Percentiles rank a stretch among this genome's conserved stretches.
Conservation (phyloP, 2,797 vertebrate species). For the Acrossocheilus fasciatus region DNA sequence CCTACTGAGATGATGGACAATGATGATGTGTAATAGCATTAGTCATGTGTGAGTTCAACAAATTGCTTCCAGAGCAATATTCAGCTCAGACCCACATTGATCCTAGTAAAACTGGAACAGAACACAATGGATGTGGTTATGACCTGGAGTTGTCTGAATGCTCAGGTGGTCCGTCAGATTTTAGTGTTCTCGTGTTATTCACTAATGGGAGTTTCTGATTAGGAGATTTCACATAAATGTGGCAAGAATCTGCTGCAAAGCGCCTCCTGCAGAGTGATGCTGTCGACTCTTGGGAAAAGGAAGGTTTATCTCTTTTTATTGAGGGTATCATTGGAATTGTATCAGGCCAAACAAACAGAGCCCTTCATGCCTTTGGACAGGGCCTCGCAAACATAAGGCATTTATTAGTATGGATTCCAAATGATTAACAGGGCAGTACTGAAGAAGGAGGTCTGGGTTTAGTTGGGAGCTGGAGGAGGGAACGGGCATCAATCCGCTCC, state of each 20-base stretch:
- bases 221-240: conserved; percentile 12
- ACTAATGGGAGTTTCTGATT: conserved; percentile 15
- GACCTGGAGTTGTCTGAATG: conserved; percentile 15
- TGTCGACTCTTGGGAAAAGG: background rate
- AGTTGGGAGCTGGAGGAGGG: conserved; percentile 71
- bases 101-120: conserved; percentile 30
- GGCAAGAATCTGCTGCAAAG: conserved; percentile 27
- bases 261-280: conserved; percentile 25
- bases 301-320: conserved; percentile 68
- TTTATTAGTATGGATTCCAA: conserved; percentile 81
- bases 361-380: conserved; percentile 63
- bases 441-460: conserved; percentile 60
- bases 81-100: conserved; percentile 40
- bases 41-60: conserved; percentile 51
- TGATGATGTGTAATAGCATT: conserved; percentile 30
- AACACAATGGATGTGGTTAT: conserved; percentile 45
- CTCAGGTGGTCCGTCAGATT: conserved; percentile 22
- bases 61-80: conserved; percentile 59
- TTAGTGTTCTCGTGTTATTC: background rate
- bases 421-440: conserved; percentile 79
- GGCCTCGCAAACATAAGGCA: conserved; percentile 76
- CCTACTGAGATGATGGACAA: conserved; percentile 38
- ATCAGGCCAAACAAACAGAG: conserved; percentile 69
- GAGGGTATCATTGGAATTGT: conserved; percentile 70
- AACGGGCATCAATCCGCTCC: conserved; percentile 70